Base-by-base conservation (phyloP, 2,113 vertebrate species). In the Cariama cristata region DNA sequence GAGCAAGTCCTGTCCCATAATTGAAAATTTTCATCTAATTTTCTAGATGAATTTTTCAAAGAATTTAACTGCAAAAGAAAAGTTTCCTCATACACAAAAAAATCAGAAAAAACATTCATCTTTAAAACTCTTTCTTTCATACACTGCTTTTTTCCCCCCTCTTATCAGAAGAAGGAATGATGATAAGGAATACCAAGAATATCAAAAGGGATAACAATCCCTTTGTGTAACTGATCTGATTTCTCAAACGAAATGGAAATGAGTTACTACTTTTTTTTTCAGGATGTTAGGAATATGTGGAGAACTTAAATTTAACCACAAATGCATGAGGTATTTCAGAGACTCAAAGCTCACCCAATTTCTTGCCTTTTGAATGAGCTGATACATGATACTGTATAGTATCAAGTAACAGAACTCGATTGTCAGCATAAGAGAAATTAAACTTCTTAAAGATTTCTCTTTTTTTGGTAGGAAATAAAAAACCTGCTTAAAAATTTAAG, bases 381-480 rank as follows among this genome's bases (percentile, higher is more conserved):
- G 28, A 22, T 40, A 26, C 0, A 0, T 32, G 59, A 50, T 19
- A 33, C 9, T 50, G 11, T 35, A 35, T 6, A 52, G 50, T 5
- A 79, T 30, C 45, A 59, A 86, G 32, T 13, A 44, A 52, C 9
- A 63, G 45, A 86, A 71, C 1, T 40, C 16, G 26, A 75, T 1
- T 40, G 17, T 19, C 33, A 76, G 22, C 19, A 9, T 12, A 33
- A 90, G 9, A 56, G 20, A 60, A 86, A 79, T 47, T 6, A 68
- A 79, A 74, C 5, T 17, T 49, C 1, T 0, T 19, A 18, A 19
- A 49, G 30, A 35, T 6, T 42, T 40, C 8, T 12, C 30, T 16
- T 55, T 56, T 33, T 42, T 33, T 38, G 38, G 38, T 42, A 11
- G 18, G 6, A 8, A 82, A 23, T 2, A 53, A 32, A 62, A 52